A percentile compares a stretch with the other conserved stretches of the same genome.
These are phyloP conservation scores for Hirtodrosophila trivittata DNA, from an alignment of 2,888 invertebrate genomes.

Conservation along the genomic window DNA sequence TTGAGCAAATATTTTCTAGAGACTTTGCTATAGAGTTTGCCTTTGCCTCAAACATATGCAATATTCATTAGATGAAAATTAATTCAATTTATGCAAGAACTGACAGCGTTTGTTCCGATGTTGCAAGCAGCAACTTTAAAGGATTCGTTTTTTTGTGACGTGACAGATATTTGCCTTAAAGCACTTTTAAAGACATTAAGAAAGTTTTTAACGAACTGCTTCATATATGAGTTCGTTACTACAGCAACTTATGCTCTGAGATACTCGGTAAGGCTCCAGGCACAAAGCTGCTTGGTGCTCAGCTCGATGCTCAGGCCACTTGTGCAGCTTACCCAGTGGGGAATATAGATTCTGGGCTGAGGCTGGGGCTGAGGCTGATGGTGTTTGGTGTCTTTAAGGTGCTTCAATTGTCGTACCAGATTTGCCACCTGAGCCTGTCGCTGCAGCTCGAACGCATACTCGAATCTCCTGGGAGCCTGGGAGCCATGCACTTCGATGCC, in stretches of 20 bases:
- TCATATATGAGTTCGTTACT: neutral
- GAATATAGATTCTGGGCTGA: neutral
- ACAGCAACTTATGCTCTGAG: neutral
- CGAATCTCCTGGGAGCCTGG: neutral
- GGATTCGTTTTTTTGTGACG: neutral
- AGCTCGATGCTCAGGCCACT: slow-evolving; percentile 8
- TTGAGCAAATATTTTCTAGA: no score
- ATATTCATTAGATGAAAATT: no score
- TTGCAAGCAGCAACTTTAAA: neutral
- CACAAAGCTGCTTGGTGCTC: slow-evolving; percentile 15
- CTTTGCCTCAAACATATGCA: no score
- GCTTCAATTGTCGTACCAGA: neutral
- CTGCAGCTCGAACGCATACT: slow-evolving; percentile 16
- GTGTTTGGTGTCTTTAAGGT: slow-evolving; percentile 1
- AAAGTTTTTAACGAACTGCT: neutral
- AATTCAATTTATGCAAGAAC: no score
- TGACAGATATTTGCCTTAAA: neutral
- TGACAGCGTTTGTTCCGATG: neutral
- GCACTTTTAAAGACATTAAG: neutral
- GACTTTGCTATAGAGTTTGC: no score
- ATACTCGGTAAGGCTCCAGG: slow-evolving; percentile 22
- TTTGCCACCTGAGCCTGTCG: slow-evolving; percentile 1
- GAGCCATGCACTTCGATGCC: slow-evolving; percentile 8
- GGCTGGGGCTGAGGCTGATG: no score
- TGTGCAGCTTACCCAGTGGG: slow-evolving; percentile 2